Evolutionary conservation across 2,113 vertebrate species (phyloP).

Genomic region (Embiotoca jacksoni): DNA sequence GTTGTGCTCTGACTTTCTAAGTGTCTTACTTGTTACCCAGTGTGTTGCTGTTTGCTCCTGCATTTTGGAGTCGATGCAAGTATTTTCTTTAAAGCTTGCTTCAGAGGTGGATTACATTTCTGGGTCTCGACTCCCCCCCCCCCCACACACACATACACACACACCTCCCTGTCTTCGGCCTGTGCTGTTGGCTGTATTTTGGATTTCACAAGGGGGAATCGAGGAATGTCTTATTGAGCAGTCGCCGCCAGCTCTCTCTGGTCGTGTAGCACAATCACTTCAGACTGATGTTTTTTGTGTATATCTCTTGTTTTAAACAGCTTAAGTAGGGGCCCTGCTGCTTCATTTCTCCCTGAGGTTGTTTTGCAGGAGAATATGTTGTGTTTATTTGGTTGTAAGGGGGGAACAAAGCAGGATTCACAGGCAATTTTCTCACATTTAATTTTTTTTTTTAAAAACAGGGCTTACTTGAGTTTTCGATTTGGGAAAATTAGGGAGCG

Average conservation of each 20-base stretch:
- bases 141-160: neutral
- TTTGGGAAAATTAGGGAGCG: slow-evolving; percentile 3
- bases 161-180: slow-evolving; percentile 25
- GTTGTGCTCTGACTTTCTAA: neutral
- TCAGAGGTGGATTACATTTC: slow-evolving; percentile 61
- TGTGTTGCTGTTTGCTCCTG: neutral
- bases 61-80: neutral
- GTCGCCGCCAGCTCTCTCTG: slow-evolving; percentile 44
- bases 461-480: neutral
- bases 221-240: slow-evolving; percentile 63
- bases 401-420: slow-evolving; percentile 38
- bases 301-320: slow-evolving; percentile 59
- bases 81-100: slow-evolving; percentile 37
- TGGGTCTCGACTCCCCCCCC: slow-evolving; percentile 58
- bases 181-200: slow-evolving; percentile 43
- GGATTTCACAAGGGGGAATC: slow-evolving; percentile 53
- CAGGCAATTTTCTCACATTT: slow-evolving; percentile 23
- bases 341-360: slow-evolving; percentile 57
- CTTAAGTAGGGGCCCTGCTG: slow-evolving; percentile 50
- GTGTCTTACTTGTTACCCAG: neutral
- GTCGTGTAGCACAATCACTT: slow-evolving; percentile 54
- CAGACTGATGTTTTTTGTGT: slow-evolving; percentile 51
- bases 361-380: slow-evolving; percentile 49
- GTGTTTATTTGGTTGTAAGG: slow-evolving; percentile 42
- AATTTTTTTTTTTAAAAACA: slow-evolving; percentile 13